phyloP scores from a whole-genome alignment of 2,797 vertebrate species.

The Rhyacichthys aspro region DNA sequence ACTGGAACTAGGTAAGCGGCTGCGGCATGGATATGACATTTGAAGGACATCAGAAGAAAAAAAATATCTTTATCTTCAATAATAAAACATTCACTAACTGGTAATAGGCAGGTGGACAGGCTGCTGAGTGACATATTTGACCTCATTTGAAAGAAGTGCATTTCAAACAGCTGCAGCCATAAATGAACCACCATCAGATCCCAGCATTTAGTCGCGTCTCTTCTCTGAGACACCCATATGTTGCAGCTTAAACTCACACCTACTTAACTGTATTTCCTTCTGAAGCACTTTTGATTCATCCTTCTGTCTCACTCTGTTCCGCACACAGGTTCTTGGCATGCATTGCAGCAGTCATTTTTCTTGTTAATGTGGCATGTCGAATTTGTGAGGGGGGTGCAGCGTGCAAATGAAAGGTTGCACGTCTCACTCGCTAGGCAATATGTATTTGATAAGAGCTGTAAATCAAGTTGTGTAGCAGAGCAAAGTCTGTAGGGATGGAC shows the following conservation, averaged over 20 bases:
- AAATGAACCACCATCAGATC: too few species aligned
- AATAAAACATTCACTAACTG: too few species aligned
- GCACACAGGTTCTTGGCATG: slow-evolving; percentile 63
- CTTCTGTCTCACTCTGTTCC: slow-evolving; percentile 16
- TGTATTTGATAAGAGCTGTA: slow-evolving; percentile 80
- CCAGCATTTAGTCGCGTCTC: too few species aligned
- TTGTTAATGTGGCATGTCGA: slow-evolving; percentile 85
- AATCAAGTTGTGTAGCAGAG: slow-evolving; percentile 71
- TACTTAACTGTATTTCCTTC: neutral
- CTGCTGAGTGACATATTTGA: too few species aligned
- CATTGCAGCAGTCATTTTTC: slow-evolving; percentile 79
- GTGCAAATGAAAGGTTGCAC: slow-evolving; percentile 86
- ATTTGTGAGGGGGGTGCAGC: slow-evolving; percentile 78
- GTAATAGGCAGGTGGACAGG: too few species aligned
- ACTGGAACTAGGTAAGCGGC: too few species aligned
- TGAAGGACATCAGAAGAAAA: too few species aligned
- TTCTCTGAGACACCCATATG: neutral
- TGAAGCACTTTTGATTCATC: neutral
- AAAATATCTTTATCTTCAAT: too few species aligned
- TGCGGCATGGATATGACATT: too few species aligned
- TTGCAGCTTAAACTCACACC: neutral
- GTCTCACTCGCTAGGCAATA: slow-evolving; percentile 86
- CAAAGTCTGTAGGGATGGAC: slow-evolving; percentile 63
- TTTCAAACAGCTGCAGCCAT: too few species aligned
- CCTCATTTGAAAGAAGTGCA: too few species aligned